Percentiles rank a stretch among this genome's conserved stretches.
phyloP scores from a whole-genome alignment of 2,888 invertebrate genomes.

The Lasioglossum villosulum region DNA sequence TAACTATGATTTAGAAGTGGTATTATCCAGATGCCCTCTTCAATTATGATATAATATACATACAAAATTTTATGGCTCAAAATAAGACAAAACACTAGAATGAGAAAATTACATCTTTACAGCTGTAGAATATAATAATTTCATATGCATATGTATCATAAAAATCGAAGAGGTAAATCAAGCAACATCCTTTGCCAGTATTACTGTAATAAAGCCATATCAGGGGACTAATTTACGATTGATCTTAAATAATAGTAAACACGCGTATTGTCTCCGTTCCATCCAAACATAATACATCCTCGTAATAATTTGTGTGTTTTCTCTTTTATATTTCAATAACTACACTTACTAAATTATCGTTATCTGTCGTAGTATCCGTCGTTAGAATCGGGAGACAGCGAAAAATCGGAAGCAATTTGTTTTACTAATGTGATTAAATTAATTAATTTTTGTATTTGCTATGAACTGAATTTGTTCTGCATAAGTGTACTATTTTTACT shows the following conservation, averaged over 20 bases:
- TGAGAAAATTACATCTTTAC: background rate
- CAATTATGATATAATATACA: background rate
- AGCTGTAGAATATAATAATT: background rate
- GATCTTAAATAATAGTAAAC: background rate
- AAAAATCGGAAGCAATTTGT: slow-evolving; percentile 2
- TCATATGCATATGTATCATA: background rate
- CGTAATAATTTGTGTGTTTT: background rate
- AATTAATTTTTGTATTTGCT: slow-evolving; percentile 5
- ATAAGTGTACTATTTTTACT: slow-evolving; percentile 30
- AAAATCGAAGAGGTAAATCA: background rate
- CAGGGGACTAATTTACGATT: background rate
- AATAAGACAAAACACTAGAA: background rate
- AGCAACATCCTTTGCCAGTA: background rate
- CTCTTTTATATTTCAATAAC: background rate
- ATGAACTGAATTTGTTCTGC: slow-evolving; percentile 37
- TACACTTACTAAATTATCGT: background rate
- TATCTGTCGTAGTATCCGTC: background rate
- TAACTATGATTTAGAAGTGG: background rate
- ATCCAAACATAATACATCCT: background rate
- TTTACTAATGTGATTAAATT: background rate
- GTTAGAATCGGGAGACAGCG: background rate
- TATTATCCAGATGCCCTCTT: background rate
- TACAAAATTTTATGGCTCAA: background rate
- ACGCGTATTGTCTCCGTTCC: background rate
- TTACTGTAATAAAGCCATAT: background rate